Evolutionary conservation across 2,888 invertebrate genomes (phyloP), one percentile per base, ranked within the genome.

Genomic region (Drosophila nr. perissopoda): DNA sequence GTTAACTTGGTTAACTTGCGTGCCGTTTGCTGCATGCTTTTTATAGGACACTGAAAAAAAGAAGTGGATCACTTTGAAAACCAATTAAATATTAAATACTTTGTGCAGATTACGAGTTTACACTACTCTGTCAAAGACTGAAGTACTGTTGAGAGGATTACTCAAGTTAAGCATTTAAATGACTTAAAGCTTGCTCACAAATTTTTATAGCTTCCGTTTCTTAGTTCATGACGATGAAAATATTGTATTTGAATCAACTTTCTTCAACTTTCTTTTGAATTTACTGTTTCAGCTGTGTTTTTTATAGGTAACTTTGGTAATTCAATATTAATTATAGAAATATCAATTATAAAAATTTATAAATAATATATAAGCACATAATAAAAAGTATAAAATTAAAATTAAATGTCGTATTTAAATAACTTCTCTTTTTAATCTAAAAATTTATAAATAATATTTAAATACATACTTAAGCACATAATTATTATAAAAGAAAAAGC

Each of bases 1-100:
- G 71, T 48, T 45, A 45, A 45, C 61, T 53, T 61, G 68, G 53
- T 59, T 57, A 31, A 69, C 71, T 83, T 82, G 81, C 78, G 78
- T 83, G 81, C 70, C 52, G 78, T 73, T 83, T 68, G 77, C 71
- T 80, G 76, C 72, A 71, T 74, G 83, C 48, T 65, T 73, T 83
- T 84, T 77, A 81, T 83, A 59, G 71, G 74, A 64, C 84, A 89
- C 89, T 77, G 69, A 78, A 34, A 88, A 80, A 80, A 64, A 75
- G 69, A 42, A 75, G 68, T 74, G 56, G 72, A 70, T 58, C 80
- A 58, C 59, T 63, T 71, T 66, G 63, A 73, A 76, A 80, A 73
- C 29, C 80, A 78, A 80, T 80, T 78, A 78, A 79, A 76, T 65
- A 68, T 80, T 58, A 65, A 71, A 76, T 64, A 75, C 69, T 56